Conservation (phyloP, 2,888 invertebrate species). For the Axea sp. region DNA sequence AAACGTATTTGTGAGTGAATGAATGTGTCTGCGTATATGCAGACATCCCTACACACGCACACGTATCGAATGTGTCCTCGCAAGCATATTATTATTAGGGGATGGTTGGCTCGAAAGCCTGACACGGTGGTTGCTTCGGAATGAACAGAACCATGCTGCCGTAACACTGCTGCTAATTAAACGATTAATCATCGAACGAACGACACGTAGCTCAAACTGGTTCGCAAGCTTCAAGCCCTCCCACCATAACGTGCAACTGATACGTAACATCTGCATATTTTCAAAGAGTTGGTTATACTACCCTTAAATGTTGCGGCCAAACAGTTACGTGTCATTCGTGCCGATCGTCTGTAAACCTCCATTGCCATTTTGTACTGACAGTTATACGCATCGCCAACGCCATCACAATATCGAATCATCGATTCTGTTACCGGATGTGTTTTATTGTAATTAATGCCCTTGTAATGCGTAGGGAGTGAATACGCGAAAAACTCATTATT, state of each 20-base stretch:
- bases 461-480: neutral
- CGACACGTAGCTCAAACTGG: conserved; percentile 73
- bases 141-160: conserved; percentile 71
- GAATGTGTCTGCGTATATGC: conserved; percentile 2
- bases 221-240: conserved; percentile 69
- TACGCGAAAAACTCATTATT: neutral
- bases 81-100: conserved; percentile 59
- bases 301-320: conserved; percentile 34
- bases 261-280: conserved; percentile 70
- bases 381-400: conserved; percentile 36
- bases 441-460: conserved; percentile 31
- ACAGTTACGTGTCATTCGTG: conserved; percentile 31
- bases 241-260: conserved; percentile 64
- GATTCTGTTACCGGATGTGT: conserved; percentile 18
- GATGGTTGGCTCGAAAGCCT: conserved; percentile 60
- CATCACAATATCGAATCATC: conserved; percentile 38
- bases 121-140: conserved; percentile 67
- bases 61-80: conserved; percentile 14
- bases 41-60: conserved; percentile 7
- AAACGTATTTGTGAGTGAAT: conserved; percentile 16
- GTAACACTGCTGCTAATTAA: conserved; percentile 78
- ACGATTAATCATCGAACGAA: conserved; percentile 78
- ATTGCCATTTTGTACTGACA: conserved; percentile 42
- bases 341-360: conserved; percentile 22
- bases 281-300: conserved; percentile 47